Evolutionary conservation across 2,888 invertebrate species (phyloP), one percentile per base, ranked within the genome.

Genomic region (Selenia dentaria): DNA sequence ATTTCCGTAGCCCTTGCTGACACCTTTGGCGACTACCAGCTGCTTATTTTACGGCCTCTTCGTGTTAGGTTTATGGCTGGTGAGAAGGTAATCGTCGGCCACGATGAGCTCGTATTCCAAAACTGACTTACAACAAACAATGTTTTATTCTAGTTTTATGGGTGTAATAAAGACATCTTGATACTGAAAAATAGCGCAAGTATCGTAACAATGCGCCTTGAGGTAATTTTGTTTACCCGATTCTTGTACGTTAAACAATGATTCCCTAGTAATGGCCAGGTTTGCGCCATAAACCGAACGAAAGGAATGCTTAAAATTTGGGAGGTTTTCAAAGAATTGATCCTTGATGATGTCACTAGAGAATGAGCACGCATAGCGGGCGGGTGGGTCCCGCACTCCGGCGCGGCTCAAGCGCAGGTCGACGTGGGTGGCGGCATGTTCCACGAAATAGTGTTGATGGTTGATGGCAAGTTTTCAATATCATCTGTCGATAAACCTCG

Each of bases 41-140:
- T 72, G 78, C 77, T 80, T 83, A 76, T 89, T 88, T 87, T 84
- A 87, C 81, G 77, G 73, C 79, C 85, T 86, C 85, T 89, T 87
- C 87, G 86, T 87, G 87, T 88, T 86, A 80, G 87, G 87, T 88
- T 88, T 87, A 87, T 75, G 79, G 84, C 83, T 79, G 79, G 80
- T 68, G 74, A 81, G n/a, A n/a, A n/a, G n/a, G 83, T 83, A 83
- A 86, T 86, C 82, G 79, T 74, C 78, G 77, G 79, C 83, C 84
- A 79, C 83, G 85, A 85, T 84, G 87, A 83, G 84, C 71, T 81
- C 83, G 85, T 83, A 83, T 84, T 82, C 87, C 83, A 80, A 83
- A 87, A 84, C 84, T 80, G 80, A 83, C 83, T 83, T 79, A 82
- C 79, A 82, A 74, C 85, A 86, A 83, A 86, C 84, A 86, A 60